Base-by-base conservation (phyloP, 2,888 invertebrate species). In the Leptopterna dolabrata region DNA sequence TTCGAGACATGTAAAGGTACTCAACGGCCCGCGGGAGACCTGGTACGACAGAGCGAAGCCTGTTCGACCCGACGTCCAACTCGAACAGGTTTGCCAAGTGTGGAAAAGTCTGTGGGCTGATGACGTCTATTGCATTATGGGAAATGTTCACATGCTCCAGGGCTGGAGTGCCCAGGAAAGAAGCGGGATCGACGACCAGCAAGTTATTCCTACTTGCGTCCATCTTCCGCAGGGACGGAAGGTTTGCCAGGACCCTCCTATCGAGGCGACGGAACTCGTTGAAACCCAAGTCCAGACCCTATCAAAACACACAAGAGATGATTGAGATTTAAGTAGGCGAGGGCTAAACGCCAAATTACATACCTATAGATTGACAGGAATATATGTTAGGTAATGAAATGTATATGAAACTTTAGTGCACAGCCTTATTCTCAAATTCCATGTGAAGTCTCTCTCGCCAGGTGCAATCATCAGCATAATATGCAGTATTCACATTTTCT, bases 101-200 rank as follows among this genome's bases (percentile, higher is more conserved):
- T 88, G 95, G 93, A 90, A 97, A 96, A 0, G 96, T 96, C 29
- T 95, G 94, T 0, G 96, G 95, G 92, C 96, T 96, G 86, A 97
- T 91, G 0, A 94, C 93, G 11, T 94, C 93, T 29, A 97, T 91
- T 19, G 94, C 94, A 91, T 97, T 97, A 19, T 94, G 93, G 0
- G 97, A 96, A 83, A 97, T 93, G 91, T 97, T 97, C 0, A 97
- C 92, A 88, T 95, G 95, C 91, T 97, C 97, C 86, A 97, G 91
- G 83, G 95, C 93, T 0, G 95, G 94, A 0, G 95, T 95, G 89
- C 95, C 94, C 83, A 95, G 92, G 90, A 97, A 96, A 0, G 95
- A 94, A 55, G 95, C 94, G 0, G 96, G 95, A 90, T 96, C 95
- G 81, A 97, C 93, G 19, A 94, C 93, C 0, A 92, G 93, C 41